Conservation (phyloP, 2,113 vertebrate species). For the Acanthisitta chloris region DNA sequence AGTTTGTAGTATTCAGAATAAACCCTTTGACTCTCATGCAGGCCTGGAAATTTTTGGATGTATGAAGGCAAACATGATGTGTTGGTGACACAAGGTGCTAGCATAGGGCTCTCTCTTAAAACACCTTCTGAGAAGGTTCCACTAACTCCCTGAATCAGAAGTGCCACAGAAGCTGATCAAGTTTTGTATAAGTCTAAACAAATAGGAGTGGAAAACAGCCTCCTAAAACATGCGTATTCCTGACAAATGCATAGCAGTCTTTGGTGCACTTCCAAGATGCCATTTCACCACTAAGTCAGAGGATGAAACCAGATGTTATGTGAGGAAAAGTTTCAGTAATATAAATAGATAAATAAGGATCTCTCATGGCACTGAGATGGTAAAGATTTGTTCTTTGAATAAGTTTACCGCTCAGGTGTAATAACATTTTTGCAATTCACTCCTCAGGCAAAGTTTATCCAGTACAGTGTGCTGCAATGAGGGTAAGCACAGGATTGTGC, state of each 20-base stretch:
- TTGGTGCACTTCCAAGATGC: not conserved
- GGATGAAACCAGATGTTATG: not conserved
- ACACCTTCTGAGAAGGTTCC: not conserved
- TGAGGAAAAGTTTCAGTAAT: not conserved
- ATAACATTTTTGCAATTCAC: not conserved
- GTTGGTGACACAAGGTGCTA: not conserved
- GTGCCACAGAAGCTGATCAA: not conserved
- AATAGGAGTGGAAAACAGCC: not conserved
- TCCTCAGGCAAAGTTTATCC: not conserved
- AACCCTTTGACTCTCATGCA: not conserved
- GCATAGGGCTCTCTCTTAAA: not conserved
- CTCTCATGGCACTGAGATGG: not conserved
- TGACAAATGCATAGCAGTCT: not conserved
- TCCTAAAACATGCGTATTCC: not conserved
- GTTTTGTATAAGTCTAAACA: not conserved
- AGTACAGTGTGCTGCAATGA: not conserved
- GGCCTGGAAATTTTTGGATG: not conserved
- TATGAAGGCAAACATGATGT: not conserved
- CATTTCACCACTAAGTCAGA: not conserved
- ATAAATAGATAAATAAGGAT: not conserved
- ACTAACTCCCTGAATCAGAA: not conserved
- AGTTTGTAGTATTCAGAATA: not conserved
- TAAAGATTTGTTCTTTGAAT: not conserved
- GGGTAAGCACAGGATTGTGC: not conserved
- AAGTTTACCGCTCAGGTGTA: not conserved